A percentile compares a stretch with the other conserved stretches of the same genome.
These are phyloP conservation scores for Phrynocephalus guinanensis DNA, from an alignment of 2,797 vertebrate genomes.

Conservation along the genomic window DNA sequence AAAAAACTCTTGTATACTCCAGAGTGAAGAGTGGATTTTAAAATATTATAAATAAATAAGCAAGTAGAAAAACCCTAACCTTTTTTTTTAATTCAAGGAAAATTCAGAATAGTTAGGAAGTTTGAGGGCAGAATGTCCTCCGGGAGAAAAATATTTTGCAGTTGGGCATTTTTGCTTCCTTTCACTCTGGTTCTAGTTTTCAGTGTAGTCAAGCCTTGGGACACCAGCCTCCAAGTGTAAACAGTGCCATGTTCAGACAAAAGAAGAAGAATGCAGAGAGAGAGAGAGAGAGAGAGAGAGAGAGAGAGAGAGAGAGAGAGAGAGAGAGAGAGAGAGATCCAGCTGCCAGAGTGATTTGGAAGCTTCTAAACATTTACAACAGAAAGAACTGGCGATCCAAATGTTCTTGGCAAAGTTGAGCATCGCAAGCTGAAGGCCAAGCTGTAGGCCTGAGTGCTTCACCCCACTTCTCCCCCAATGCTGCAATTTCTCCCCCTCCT, in stretches of 20 bases:
- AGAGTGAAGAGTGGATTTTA: neutral
- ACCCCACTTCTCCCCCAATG: neutral
- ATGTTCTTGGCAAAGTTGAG: conserved; percentile 35
- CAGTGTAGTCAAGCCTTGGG: neutral
- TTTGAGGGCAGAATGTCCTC: neutral
- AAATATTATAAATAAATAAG: too few species aligned
- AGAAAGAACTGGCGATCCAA: neutral
- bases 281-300: too few species aligned
- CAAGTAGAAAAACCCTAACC: neutral
- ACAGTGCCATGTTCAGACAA: neutral
- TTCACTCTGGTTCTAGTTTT: neutral
- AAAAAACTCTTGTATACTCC: neutral
- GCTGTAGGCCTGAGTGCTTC: neutral
- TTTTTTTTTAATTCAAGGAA: neutral
- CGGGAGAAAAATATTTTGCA: neutral
- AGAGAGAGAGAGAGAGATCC: neutral
- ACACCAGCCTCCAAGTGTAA: neutral
- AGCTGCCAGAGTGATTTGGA: conserved; percentile 8
- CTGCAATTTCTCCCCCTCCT: neutral
- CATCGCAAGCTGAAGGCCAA: conserved; percentile 32
- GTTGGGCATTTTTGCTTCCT: neutral
- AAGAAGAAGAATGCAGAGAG: neutral
- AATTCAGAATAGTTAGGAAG: neutral
- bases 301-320: neutral
- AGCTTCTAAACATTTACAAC: neutral